Conservation (phyloP, 2,888 invertebrate genomes). For the Trissolcus brochymenae region DNA sequence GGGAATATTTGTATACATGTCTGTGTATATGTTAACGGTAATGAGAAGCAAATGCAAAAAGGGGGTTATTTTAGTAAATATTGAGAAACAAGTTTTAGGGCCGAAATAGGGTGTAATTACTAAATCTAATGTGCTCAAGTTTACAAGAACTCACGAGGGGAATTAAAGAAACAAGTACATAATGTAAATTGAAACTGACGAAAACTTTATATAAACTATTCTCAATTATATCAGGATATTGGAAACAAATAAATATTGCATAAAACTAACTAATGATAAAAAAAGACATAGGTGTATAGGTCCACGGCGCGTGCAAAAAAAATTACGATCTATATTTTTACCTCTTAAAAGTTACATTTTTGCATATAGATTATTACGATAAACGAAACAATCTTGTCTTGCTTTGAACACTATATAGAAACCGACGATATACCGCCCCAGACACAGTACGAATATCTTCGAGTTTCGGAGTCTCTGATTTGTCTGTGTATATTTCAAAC, state of each 20-base stretch:
- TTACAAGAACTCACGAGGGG: slow-evolving; percentile 63
- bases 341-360: slow-evolving; percentile 74
- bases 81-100: slow-evolving; percentile 61
- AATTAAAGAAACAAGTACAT: slow-evolving; percentile 44
- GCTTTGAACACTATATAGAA: slow-evolving; percentile 18
- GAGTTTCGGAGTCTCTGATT: no score
- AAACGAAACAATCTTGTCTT: slow-evolving; percentile 39
- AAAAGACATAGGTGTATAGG: slow-evolving; percentile 64
- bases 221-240: slow-evolving; percentile 53
- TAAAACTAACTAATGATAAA: slow-evolving; percentile 39
- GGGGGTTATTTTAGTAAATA: slow-evolving; percentile 64
- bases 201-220: slow-evolving; percentile 55
- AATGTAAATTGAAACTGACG: slow-evolving; percentile 34
- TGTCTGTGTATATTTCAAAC: no score
- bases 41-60: slow-evolving; percentile 39
- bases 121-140: slow-evolving; percentile 73
- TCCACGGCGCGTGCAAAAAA: slow-evolving; percentile 73
- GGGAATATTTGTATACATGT: slow-evolving; percentile 55
- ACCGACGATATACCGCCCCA: slow-evolving; percentile 5
- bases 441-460: slow-evolving; percentile 1
- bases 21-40: slow-evolving; percentile 59
- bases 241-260: slow-evolving; percentile 40
- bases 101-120: slow-evolving; percentile 70
- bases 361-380: slow-evolving; percentile 52
- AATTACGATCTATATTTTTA: slow-evolving; percentile 76